phyloP scores from a whole-genome alignment of 2,888 invertebrate species.

The Lasioglossum leucozonium region DNA sequence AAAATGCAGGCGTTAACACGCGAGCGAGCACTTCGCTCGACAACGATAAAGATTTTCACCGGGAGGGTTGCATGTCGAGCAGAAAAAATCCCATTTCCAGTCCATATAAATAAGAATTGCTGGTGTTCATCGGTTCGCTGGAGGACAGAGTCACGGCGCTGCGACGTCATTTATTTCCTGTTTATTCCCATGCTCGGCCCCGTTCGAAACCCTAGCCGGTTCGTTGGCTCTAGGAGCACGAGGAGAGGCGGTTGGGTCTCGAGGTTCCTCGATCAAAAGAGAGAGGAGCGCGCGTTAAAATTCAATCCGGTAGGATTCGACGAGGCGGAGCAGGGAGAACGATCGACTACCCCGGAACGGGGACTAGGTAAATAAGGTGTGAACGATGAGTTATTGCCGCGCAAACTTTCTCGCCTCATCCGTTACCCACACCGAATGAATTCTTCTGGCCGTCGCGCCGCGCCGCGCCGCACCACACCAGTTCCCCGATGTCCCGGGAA shows the following conservation, averaged over 20 bases:
- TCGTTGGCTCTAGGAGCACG: neutral
- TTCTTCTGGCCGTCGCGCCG: constrained; percentile 62
- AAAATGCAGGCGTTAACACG: neutral
- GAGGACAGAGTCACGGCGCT: constrained; percentile 13
- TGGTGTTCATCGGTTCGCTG: neutral
- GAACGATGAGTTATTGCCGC: constrained; percentile 71
- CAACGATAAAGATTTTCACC: constrained; percentile 4
- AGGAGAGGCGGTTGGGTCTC: neutral
- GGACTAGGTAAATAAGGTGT: constrained; percentile 70
- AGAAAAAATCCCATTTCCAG: constrained; percentile 20
- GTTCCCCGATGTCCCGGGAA: constrained; percentile 34
- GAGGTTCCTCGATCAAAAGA: neutral
- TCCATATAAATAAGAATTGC: constrained; percentile 38
- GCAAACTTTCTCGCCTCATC: constrained; percentile 71
- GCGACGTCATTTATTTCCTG: constrained; percentile 36
- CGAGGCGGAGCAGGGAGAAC: constrained; percentile 42
- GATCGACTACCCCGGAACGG: constrained; percentile 52
- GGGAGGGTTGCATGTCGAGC: neutral
- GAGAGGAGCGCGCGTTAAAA: constrained; percentile 53
- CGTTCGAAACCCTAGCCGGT: neutral
- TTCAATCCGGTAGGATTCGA: constrained; percentile 58
- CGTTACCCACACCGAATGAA: constrained; percentile 68
- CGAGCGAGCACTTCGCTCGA: neutral
- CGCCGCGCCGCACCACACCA: constrained; percentile 11
- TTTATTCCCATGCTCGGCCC: constrained; percentile 15